Base-by-base conservation (phyloP, 35 echinoderm and acorn worm genomes). In the Lytechinus variegatus region DNA sequence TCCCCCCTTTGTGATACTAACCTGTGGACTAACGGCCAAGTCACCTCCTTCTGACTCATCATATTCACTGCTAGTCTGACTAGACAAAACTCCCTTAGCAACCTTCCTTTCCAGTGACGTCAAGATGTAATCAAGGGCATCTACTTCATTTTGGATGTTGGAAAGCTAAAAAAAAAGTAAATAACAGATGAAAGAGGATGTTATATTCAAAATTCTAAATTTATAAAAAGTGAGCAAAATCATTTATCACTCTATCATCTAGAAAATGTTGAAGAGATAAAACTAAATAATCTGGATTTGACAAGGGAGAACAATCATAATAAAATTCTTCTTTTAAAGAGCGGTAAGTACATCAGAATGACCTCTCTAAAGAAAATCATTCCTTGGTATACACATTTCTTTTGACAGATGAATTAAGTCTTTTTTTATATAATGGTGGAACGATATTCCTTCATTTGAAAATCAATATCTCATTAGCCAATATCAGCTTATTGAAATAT, bases 61-160 rank as follows among this genome's bases (percentile, higher is more conserved):
- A 57, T 97, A 96, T 33, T 98, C 97, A 87, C 95, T 94, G 52
- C 97, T 97, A 79, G 96, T 97, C 89, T 96, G 86, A 93, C 89
- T 93, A 66, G 95, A 95, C 79, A 96, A 52, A 27, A 92, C 54
- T 55, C 96, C 87, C 66, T 97, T 95, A 16, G 94, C 97, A 24
- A 99, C 97, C 51, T 95, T 99, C 89, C 95, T 95, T 86, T 99
- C 98, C 16, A 99, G 94, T 6, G 96, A 95, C 52, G 95, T 96
- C 54, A 99, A 61, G 8, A 96, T 95, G 27, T 87, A 61, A 54
- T 99, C 98, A 9, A 99, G 61, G 52, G 96, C 97, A 54, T 99
- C 97, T n/a, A 99, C 97, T 94, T 97, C 95, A 79, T 87, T 94
- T 86, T 97, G 97, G 33, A 99, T 99, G 54, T 96, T 95, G 27